phyloP scores from a whole-genome alignment of 2,113 vertebrate species.

The Artemisiospiza belli region DNA sequence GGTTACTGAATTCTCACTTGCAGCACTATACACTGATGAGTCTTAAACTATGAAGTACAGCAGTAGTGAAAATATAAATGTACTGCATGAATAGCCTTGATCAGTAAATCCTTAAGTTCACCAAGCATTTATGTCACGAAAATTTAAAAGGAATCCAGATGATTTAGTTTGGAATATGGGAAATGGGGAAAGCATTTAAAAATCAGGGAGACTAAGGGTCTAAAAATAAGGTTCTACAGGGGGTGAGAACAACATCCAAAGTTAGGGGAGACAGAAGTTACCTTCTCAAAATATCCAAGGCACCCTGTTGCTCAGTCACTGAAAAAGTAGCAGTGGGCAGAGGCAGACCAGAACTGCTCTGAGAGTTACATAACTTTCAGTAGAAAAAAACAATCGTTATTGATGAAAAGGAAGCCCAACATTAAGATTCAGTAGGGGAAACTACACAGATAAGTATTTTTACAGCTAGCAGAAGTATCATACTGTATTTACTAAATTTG shows the following conservation, averaged over 20 bases:
- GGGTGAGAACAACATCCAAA: conserved; percentile 11
- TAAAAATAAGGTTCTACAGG: conserved; percentile 23
- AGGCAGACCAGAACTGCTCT: conserved; percentile 61
- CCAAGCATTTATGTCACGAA: not conserved
- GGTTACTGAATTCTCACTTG: not conserved
- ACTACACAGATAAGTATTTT: not conserved
- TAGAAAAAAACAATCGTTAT: conserved; percentile 44
- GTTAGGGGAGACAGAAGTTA: conserved; percentile 20
- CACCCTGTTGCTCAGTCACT: conserved; percentile 35
- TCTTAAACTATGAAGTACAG: not conserved
- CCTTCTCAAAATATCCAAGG: conserved; percentile 58
- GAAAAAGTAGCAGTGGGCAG: conserved; percentile 50
- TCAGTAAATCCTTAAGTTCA: not conserved
- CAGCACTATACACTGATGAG: not conserved
- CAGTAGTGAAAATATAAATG: not conserved
- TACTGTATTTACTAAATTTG: not conserved
- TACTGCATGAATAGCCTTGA: not conserved
- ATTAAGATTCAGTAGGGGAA: not conserved
- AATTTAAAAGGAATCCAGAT: not conserved
- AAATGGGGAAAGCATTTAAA: not conserved
- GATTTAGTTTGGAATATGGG: not conserved
- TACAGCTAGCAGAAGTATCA: not conserved
- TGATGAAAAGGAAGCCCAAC: not conserved
- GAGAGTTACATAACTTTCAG: conserved; percentile 52
- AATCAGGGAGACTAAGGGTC: not conserved